phyloP scores from a whole-genome alignment of 2,113 vertebrate genomes.

The Physeter macrocephalus region DNA sequence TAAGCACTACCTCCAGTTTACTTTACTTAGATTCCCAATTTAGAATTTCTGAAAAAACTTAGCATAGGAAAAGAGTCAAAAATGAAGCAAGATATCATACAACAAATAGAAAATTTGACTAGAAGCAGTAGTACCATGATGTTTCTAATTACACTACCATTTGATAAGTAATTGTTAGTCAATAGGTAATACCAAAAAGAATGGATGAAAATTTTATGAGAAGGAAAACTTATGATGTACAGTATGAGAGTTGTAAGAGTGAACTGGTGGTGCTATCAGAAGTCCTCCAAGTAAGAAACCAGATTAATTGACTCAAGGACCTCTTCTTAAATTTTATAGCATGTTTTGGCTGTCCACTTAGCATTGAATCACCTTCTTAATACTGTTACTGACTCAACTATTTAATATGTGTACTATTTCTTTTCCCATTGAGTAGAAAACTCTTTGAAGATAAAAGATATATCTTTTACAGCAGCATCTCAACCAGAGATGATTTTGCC shows the following conservation, averaged over 20 bases:
- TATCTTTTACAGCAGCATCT: background rate
- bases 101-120: background rate
- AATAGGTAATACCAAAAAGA: background rate
- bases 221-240: background rate
- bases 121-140: background rate
- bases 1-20: background rate
- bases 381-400: background rate
- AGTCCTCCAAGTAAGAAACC: background rate
- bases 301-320: background rate
- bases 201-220: background rate
- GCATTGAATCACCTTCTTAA: background rate
- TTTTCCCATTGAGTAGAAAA: background rate
- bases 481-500: background rate
- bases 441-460: background rate
- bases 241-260: background rate
- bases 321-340: background rate
- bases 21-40: background rate
- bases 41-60: background rate
- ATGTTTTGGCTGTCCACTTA: background rate
- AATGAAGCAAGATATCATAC: background rate
- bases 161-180: background rate
- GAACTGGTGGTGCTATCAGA: background rate
- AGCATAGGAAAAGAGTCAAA: background rate
- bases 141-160: background rate
- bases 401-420: background rate